A percentile compares a stretch with the other conserved stretches of the same genome.
These are phyloP conservation scores for Corythornis vintsioides DNA, from an alignment of 2,113 vertebrate species.

Conservation along the genomic window DNA sequence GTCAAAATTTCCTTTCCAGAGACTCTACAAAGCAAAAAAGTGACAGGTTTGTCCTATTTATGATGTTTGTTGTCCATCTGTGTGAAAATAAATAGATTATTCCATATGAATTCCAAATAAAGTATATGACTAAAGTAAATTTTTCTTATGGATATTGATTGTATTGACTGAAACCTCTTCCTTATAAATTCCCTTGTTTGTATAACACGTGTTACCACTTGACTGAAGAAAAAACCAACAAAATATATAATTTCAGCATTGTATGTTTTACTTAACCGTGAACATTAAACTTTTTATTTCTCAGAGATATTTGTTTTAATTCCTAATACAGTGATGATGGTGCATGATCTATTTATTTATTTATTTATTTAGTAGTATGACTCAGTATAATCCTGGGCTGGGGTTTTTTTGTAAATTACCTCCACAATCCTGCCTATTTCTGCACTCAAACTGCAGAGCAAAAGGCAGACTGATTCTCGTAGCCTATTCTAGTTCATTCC, in stretches of 20 bases:
- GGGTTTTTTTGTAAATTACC: not conserved
- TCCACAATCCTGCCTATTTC: not conserved
- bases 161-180: conserved; percentile 67
- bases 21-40: not conserved
- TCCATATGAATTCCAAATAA: conserved; percentile 72
- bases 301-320: not conserved
- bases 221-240: not conserved
- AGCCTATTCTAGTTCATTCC: not conserved
- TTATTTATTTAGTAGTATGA: not conserved
- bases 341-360: not conserved
- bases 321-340: not conserved
- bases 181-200: conserved; percentile 73
- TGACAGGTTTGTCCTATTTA: not conserved
- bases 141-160: conserved; percentile 78
- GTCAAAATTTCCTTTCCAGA: conserved; percentile 2
- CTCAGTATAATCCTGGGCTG: not conserved
- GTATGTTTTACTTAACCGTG: conserved; percentile 43
- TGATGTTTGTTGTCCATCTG: not conserved
- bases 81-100: conserved; percentile 72
- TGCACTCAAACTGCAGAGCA: not conserved
- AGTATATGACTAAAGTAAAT: conserved; percentile 74
- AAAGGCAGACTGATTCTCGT: not conserved
- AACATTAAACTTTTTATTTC: conserved; percentile 15
- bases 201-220: conserved; percentile 63
- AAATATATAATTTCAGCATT: not conserved